Evolutionary conservation across 2,797 vertebrate species (phyloP).

Genomic region (Melanotaenia pygmaea): DNA sequence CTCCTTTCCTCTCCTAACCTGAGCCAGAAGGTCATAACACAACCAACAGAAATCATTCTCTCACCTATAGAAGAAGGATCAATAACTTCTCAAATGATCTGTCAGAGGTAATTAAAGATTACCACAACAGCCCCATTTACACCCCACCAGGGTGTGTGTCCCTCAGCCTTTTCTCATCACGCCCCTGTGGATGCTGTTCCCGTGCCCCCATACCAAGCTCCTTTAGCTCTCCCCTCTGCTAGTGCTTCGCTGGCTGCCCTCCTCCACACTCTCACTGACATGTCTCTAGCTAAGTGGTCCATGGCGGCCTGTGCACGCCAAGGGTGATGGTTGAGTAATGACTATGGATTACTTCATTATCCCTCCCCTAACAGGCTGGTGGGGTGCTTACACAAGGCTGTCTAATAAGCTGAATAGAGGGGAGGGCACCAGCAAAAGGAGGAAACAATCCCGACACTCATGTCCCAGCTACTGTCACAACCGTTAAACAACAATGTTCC

Average conservation of each 20-base stretch:
- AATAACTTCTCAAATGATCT: conserved; percentile 73
- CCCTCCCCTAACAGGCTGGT: conserved; percentile 68
- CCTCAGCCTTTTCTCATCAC: conserved; percentile 29
- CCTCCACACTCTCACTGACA: conserved; percentile 49
- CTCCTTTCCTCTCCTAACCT: conserved; percentile 27
- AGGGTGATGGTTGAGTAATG: conserved; percentile 81
- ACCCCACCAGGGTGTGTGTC: conserved; percentile 18
- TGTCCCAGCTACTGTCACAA: conserved; percentile 43
- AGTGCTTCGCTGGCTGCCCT: conserved; percentile 58
- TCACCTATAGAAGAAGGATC: conserved; percentile 49
- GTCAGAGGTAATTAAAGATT: conserved; percentile 69
- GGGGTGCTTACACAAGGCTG: conserved; percentile 67
- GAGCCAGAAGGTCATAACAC: conserved; percentile 44
- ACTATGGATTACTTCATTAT: conserved; percentile 82
- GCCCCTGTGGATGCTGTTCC: conserved; percentile 33
- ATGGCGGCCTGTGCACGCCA: conserved; percentile 64
- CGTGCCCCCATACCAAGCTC: conserved; percentile 39
- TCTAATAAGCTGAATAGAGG: conserved; percentile 65
- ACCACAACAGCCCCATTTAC: conserved; percentile 35
- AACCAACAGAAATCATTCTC: conserved; percentile 47
- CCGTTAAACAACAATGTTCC: conserved; percentile 38
- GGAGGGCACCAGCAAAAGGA: conserved; percentile 47
- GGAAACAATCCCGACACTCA: conserved; percentile 44
- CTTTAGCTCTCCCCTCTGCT: conserved; percentile 26
- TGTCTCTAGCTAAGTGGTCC: conserved; percentile 71